Evolutionary conservation across 2,888 invertebrate genomes (phyloP).

Genomic region (Dicranocentrus wangi): DNA sequence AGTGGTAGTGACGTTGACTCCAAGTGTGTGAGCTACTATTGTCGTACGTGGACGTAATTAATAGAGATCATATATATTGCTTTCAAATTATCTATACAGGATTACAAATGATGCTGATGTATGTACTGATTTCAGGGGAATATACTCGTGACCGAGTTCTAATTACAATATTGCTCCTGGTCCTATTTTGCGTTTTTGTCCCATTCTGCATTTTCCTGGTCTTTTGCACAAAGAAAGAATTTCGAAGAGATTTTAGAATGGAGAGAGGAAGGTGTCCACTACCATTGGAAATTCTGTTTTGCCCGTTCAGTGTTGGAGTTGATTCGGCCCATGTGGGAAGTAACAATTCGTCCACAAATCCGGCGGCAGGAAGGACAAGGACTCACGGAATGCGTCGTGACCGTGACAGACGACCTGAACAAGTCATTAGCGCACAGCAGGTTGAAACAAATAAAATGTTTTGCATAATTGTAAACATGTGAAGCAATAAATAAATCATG

Average conservation of each 20-base stretch:
- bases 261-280: conserved; percentile 34
- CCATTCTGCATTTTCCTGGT: conserved; percentile 39
- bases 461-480: neutral
- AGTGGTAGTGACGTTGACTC: neutral
- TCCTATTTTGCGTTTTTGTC: conserved; percentile 35
- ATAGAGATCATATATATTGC: neutral
- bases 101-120: neutral
- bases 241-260: conserved; percentile 19
- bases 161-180: conserved; percentile 22
- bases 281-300: conserved; percentile 42
- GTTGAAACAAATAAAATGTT: neutral
- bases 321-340: too few species aligned
- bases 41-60: conserved; percentile 27
- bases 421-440: neutral
- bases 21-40: conserved; percentile 25
- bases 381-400: neutral
- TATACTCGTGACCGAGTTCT: conserved; percentile 34
- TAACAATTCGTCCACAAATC: neutral
- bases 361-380: neutral
- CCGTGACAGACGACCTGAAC: neutral
- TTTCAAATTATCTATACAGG: neutral
- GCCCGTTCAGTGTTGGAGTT: conserved; percentile 36
- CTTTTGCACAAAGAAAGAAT: conserved; percentile 29
- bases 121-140: conserved; percentile 16
- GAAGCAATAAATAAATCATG: too few species aligned